A percentile compares a stretch with the other conserved stretches of the same genome.
Evolutionary conservation across 2,113 vertebrate genomes (phyloP).

Genomic region (Lanius ludovicianus): DNA sequence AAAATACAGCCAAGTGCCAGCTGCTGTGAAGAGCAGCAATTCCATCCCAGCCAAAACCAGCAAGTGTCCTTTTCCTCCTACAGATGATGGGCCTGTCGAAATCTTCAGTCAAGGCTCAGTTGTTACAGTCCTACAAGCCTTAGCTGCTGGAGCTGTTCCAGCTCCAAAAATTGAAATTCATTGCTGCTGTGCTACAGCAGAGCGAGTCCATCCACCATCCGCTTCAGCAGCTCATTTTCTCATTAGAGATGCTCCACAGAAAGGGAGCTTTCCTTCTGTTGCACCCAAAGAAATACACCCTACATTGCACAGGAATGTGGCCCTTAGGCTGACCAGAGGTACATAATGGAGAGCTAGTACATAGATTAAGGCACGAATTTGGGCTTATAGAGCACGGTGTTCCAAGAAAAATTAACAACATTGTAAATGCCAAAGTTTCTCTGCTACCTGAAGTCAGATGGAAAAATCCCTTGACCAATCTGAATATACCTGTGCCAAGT

Average conservation of each 20-base stretch:
- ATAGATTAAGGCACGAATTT: neutral
- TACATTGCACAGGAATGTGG: neutral
- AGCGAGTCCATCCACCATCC: neutral
- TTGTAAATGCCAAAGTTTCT: neutral
- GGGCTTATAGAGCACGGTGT: neutral
- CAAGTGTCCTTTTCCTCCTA: neutral
- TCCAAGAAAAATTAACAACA: neutral
- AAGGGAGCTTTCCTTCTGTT: neutral
- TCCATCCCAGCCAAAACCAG: neutral
- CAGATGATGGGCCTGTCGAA: neutral
- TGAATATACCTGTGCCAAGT: neutral
- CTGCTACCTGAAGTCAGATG: neutral
- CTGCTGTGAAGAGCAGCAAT: neutral
- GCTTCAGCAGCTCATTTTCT: neutral
- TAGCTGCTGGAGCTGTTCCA: neutral
- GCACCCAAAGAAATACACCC: neutral
- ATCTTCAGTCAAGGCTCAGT: neutral
- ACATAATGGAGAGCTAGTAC: neutral
- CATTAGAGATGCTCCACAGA: neutral
- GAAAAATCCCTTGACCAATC: neutral
- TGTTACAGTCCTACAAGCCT: neutral
- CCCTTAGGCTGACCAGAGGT: neutral
- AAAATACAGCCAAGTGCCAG: neutral
- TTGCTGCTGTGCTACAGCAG: neutral
- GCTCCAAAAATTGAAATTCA: neutral